These are phyloP conservation scores for Popillia japonica DNA, from an alignment of 1,140 invertebrate genomes.

Conservation along the genomic window DNA sequence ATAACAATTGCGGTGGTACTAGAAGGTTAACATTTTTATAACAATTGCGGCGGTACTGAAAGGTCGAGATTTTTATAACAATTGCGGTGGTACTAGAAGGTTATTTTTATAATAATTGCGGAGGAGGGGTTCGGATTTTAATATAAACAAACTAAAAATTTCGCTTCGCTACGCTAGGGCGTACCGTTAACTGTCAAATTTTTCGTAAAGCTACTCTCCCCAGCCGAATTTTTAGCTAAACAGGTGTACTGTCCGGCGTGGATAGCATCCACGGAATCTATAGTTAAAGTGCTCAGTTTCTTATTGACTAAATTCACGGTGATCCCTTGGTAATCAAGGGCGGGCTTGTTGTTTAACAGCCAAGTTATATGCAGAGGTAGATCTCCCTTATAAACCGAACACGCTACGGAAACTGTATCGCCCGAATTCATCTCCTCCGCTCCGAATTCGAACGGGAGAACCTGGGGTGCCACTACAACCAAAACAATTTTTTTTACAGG, in stretches of 20 bases:
- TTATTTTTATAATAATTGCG: no score
- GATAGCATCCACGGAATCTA: slow-evolving; percentile 66
- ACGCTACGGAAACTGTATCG: slow-evolving; percentile 69
- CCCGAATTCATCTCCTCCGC: slow-evolving; percentile 69
- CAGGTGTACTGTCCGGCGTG: slow-evolving; percentile 74
- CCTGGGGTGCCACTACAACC: slow-evolving; percentile 67
- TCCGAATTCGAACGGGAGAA: slow-evolving; percentile 69
- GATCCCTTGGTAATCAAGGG: slow-evolving; percentile 48
- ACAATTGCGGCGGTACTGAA: no score
- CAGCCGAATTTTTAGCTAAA: slow-evolving; percentile 68
- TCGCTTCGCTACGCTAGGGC: no score
- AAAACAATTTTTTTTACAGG: no score
- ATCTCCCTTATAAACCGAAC: slow-evolving; percentile 72
- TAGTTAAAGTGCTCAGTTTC: slow-evolving; percentile 62
- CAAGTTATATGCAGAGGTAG: slow-evolving; percentile 69
- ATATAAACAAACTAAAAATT: no score
- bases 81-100: no score
- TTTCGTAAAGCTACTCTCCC: slow-evolving; percentile 68
- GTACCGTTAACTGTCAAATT: slow-evolving; percentile 72
- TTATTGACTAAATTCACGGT: slow-evolving; percentile 51
- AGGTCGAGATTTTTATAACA: no score
- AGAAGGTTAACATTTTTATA: no score
- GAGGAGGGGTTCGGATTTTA: no score
- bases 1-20: no score
- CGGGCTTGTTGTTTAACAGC: slow-evolving; percentile 67